phyloP scores from a whole-genome alignment of 2,888 invertebrate genomes.

The Napeogenes inachia region DNA sequence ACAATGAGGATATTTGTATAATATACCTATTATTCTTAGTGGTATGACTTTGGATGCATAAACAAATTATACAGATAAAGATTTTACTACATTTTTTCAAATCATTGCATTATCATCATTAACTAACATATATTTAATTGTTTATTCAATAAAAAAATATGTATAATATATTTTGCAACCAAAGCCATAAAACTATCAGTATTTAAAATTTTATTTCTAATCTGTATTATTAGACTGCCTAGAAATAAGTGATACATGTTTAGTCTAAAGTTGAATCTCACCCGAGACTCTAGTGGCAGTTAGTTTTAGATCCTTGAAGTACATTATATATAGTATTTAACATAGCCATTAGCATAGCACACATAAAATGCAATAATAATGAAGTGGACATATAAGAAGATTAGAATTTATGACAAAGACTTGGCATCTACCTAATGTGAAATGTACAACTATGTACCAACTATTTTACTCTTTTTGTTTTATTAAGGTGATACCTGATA shows the following conservation, averaged over 20 bases:
- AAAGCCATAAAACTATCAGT: neutral
- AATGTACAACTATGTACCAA: neutral
- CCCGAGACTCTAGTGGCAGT: neutral
- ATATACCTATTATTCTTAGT: neutral
- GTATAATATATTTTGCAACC: neutral
- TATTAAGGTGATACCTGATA: neutral
- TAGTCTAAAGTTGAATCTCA: neutral
- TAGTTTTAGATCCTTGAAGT: slow-evolving; percentile 8
- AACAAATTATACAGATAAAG: neutral
- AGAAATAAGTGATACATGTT: neutral
- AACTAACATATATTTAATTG: no score
- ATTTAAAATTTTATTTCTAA: neutral
- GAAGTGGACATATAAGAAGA: slow-evolving; percentile 7
- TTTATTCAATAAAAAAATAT: neutral
- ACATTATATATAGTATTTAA: slow-evolving; percentile 14
- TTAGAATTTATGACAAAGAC: slow-evolving; percentile 11
- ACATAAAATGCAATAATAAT: slow-evolving; percentile 14
- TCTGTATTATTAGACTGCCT: slow-evolving; percentile 5
- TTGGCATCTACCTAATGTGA: slow-evolving; percentile 8
- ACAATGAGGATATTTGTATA: neutral
- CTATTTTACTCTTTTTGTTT: neutral
- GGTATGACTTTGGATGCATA: slow-evolving; percentile 4
- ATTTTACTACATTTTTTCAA: neutral
- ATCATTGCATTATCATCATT: no score
- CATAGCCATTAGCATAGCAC: slow-evolving; percentile 24